Evolutionary conservation across 1,140 invertebrate genomes (phyloP).

Genomic region (Scylla paramamosain): DNA sequence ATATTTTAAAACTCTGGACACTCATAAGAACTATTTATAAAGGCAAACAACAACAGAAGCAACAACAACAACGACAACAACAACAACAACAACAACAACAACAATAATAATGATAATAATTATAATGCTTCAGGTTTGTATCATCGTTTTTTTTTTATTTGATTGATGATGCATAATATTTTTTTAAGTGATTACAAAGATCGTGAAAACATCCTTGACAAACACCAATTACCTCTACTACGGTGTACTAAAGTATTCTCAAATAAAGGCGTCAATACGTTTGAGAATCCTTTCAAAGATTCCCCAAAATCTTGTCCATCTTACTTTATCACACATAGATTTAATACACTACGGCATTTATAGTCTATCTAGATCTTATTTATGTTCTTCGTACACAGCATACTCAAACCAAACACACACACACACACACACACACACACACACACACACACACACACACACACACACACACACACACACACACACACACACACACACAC

Average conservation of each 20-base stretch:
- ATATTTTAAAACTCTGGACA: neutral
- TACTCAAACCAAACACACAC: neutral
- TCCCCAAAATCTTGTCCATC: too few species aligned
- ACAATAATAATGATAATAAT: too few species aligned
- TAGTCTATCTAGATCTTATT: too few species aligned
- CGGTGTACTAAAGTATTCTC: neutral
- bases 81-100: too few species aligned
- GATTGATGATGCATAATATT: too few species aligned
- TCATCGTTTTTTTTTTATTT: too few species aligned
- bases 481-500: constrained; percentile 28
- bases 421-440: constrained; percentile 27
- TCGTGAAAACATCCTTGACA: neutral
- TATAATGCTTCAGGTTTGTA: too few species aligned
- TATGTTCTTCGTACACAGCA: too few species aligned
- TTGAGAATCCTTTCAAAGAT: too few species aligned
- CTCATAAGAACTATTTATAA: neutral
- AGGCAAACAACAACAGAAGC: neutral
- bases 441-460: constrained; percentile 27
- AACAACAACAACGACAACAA: neutral
- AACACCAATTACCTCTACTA: neutral
- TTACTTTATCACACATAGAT: too few species aligned
- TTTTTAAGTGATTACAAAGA: neutral
- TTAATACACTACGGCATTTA: too few species aligned
- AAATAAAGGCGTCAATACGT: too few species aligned
- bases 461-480: constrained; percentile 49